phyloP scores from a whole-genome alignment of 2,113 vertebrate species.

The Oncorhynchus keta region DNA sequence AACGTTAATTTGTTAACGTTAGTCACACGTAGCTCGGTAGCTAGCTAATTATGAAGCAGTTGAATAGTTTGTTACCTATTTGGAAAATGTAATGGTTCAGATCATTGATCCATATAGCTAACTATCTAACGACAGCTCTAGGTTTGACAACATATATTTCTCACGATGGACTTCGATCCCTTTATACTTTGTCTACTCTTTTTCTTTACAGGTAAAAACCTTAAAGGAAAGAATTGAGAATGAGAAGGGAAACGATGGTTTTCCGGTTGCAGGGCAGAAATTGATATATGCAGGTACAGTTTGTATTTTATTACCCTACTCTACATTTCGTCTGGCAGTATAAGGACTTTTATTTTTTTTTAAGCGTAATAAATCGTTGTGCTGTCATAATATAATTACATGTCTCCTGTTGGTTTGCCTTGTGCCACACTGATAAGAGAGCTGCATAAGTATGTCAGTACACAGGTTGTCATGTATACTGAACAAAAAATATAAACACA shows the following conservation, averaged over 20 bases:
- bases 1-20: no score
- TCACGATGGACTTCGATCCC: neutral
- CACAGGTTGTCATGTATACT: neutral
- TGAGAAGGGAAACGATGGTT: constrained; percentile 90
- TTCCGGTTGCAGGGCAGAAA: constrained; percentile 90
- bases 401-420: neutral
- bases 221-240: constrained; percentile 94
- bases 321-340: neutral
- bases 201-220: constrained; percentile 82
- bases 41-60: no score
- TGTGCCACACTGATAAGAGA: neutral
- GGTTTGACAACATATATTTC: neutral
- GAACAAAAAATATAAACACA: no score
- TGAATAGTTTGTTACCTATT: no score
- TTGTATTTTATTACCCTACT: neutral
- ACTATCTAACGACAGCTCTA: no score
- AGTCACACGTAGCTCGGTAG: no score
- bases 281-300: constrained; percentile 94
- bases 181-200: neutral
- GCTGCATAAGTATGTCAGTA: neutral
- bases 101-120: no score
- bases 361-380: neutral
- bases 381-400: constrained; percentile 2
- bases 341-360: neutral
- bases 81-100: no score